Evolutionary conservation across 2,797 vertebrate species (phyloP), one percentile per base, ranked within the genome.

Genomic region (Thamnophis elegans): DNA sequence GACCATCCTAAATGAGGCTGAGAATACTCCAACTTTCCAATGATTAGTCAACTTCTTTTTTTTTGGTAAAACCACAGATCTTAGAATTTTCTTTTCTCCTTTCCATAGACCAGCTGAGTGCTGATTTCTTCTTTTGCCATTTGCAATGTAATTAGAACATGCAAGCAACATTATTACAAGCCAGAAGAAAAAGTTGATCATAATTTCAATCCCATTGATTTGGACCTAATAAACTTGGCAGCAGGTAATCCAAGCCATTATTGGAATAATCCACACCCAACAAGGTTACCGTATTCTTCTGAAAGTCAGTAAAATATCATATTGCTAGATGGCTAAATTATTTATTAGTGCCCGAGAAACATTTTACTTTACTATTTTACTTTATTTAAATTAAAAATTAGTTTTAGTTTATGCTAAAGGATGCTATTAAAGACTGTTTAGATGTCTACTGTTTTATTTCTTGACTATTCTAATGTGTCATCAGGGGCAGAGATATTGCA

Each of bases 351-450:
- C 60, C 54, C 53, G 22, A 87, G 51, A 65, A 56, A 36, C 59
- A 85, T 32, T 85, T 20, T 54, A 85, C 62, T 56, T 68, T 42
- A 86, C 6, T 89, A 53, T 56, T 26, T n/a, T 53, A 42, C 6
- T 14, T 78, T 22, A 85, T 42, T 86, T 32, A 86, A 85, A 88
- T 91, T 60, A 89, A 89, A 89, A 89, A 89, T n/a, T 85, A n/a
- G 9, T 47, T 89, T 89, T 68, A 32, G 53, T 88, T 89, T 85
- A 36, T 65, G 62, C 62, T n/a, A 82, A 9, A 10, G n/a, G 36
- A 22, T 25, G 56, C 47, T 82, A 86, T 28, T 14, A 85, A 65
- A 28, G 20, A 54, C 36, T 89, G 53, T 25, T 25, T 25, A 20
- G 6, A 89, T 91, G 87, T 78, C 62, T 11, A 42, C 88, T 59